These are phyloP conservation scores for Artibeus lituratus DNA, from an alignment of 2,797 vertebrate genomes.

Conservation along the genomic window DNA sequence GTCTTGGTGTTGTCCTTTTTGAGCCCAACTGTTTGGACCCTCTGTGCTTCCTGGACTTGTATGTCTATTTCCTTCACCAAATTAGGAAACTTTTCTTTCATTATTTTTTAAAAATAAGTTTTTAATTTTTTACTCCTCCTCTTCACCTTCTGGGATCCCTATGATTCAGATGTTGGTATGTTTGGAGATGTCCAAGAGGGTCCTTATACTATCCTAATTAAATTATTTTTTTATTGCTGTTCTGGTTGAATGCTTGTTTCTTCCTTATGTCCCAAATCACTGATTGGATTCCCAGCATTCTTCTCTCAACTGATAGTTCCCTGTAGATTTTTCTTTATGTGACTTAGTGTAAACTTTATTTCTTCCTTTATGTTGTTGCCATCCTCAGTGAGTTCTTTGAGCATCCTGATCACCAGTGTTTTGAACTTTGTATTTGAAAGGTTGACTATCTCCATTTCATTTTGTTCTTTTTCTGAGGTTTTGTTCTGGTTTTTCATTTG, in stretches of 20 bases:
- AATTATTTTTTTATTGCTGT: not conserved
- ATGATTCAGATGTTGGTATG: not conserved
- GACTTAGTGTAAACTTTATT: not conserved
- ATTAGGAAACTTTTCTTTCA: not conserved
- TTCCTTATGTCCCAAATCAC: not conserved
- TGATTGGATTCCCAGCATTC: not conserved
- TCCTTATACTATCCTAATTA: not conserved
- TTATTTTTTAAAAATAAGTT: no score
- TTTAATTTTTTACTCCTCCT: no score
- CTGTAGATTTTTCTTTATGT: not conserved
- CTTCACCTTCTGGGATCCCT: no score
- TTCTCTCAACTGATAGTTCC: not conserved
- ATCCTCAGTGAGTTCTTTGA: not conserved
- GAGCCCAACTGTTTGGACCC: no score
- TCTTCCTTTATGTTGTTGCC: not conserved
- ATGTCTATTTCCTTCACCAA: no score
- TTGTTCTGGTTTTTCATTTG: not conserved
- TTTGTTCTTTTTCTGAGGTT: not conserved
- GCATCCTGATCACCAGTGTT: not conserved
- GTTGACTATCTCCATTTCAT: not conserved
- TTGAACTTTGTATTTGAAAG: not conserved
- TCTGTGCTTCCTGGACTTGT: no score
- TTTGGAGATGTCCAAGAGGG: not conserved
- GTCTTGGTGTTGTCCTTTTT: no score
- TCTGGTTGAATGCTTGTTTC: not conserved